Percentiles rank a stretch among this genome's conserved stretches.
Evolutionary conservation across 2,113 vertebrate species (phyloP).

Genomic region (Gallinago jamesoni): DNA sequence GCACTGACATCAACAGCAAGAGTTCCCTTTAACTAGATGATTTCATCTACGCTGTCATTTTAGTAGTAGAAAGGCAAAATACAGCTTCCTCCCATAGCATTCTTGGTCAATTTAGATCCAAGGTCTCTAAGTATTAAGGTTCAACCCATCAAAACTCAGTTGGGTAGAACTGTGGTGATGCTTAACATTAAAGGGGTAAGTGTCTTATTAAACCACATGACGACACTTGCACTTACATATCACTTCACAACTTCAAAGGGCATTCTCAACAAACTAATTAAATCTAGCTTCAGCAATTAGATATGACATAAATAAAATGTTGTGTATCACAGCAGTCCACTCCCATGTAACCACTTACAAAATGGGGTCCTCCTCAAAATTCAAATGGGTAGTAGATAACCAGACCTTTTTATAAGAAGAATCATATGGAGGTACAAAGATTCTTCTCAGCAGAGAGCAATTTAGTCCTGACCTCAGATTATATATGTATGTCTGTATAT

Average conservation of each 20-base stretch:
- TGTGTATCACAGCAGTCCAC: neutral
- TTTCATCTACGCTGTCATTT: neutral
- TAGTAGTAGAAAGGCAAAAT: neutral
- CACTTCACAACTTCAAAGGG: conserved; percentile 27
- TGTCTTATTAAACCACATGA: conserved; percentile 32
- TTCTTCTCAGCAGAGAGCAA: neutral
- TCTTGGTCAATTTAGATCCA: neutral
- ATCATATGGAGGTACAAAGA: neutral
- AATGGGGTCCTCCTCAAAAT: conserved; percentile 38
- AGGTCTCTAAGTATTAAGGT: neutral
- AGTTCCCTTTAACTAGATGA: neutral
- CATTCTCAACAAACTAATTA: conserved; percentile 44
- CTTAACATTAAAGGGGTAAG: conserved; percentile 6
- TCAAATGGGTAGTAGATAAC: neutral
- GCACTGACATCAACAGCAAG: neutral
- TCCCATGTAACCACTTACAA: conserved; percentile 36
- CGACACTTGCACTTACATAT: conserved; percentile 15
- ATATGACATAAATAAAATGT: conserved; percentile 25
- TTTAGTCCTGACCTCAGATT: neutral
- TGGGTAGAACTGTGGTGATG: neutral
- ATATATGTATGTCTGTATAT: rapidly evolving
- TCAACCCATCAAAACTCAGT: neutral
- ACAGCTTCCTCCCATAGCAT: neutral
- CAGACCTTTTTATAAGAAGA: neutral
- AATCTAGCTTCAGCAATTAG: conserved; percentile 43